Base-by-base conservation (phyloP, 1,140 invertebrate species). In the Dendroctonus valens region DNA sequence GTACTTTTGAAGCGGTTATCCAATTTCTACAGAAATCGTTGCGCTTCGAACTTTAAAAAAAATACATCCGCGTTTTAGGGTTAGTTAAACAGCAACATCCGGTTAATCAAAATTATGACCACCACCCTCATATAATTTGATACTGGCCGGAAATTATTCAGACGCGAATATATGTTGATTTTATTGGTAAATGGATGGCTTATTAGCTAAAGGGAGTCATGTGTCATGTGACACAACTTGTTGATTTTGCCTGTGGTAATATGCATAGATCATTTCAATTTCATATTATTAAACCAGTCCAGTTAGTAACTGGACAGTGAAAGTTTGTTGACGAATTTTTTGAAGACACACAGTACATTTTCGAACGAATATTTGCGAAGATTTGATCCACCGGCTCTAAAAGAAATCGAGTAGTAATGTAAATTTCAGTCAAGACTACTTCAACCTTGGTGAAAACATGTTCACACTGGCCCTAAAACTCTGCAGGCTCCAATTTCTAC, bases 51-150 rank as follows among this genome's bases (percentile, higher is more conserved):
- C 14, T 57, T 54, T 5, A 14, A 14, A 44, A 57, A 57, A 57
- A 41, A 42, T 39, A 14, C 54, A 37, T 54, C 52, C 52, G 52
- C 14, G 52, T 39, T n/a, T 12, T 54, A 12, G 7, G 52, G 52
- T n/a, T 59, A 49, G 48, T 59, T 59, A 59, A 59, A 59, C 58
- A 50, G 58, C 38, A 59, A 59, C 50, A 59, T 59, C 58, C 58
- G 58, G 58, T 59, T 59, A 59, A 59, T 59, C 44, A 59, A 59
- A 59, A 26, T 59, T 59, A 59, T 59, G 37, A 41, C 37, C 46
- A n/a, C 50, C 7, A 46, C 58, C 44, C 26, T 39, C 14, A 37
- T 59, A 59, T 59, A 59, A 59, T 49, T 59, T 50, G 42, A 59
- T 59, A 48, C 42, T 9, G 58, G 58, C 58, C 58, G 58, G 58